A percentile compares a stretch with the other conserved stretches of the same genome.
phyloP scores from a whole-genome alignment of 2,113 vertebrate genomes.

The Tychaedon coryphoeus region DNA sequence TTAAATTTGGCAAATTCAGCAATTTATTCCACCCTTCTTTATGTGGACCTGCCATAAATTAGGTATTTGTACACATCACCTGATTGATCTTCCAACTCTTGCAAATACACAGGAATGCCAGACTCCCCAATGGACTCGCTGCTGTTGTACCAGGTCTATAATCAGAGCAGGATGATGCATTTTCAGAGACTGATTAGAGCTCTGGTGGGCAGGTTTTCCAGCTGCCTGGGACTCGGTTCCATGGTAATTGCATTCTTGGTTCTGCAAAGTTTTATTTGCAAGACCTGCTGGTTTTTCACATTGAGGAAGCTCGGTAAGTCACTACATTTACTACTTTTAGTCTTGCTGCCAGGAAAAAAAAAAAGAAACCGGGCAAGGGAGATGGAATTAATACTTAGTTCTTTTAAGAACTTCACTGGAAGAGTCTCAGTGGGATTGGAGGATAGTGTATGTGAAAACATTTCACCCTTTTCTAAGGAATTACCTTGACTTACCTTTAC shows the following conservation, averaged over 20 bases:
- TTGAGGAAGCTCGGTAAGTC: conserved; percentile 51
- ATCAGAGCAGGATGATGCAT: background rate
- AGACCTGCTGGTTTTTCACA: background rate
- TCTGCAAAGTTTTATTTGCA: conserved; percentile 18
- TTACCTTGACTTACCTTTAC: conserved; percentile 23
- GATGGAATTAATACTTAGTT: background rate
- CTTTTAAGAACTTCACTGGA: conserved; percentile 34
- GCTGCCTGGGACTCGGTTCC: background rate
- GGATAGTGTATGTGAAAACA: background rate
- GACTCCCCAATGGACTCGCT: background rate
- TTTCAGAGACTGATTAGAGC: background rate
- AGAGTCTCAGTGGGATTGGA: conserved; percentile 2
- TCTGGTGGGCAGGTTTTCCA: conserved; percentile 26
- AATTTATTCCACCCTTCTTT: background rate
- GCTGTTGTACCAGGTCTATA: background rate
- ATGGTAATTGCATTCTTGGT: background rate
- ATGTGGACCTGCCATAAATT: background rate
- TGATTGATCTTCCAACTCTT: background rate
- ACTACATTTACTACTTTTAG: conserved; percentile 40
- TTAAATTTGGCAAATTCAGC: conserved; percentile 32
- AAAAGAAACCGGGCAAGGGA: background rate
- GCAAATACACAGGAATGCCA: background rate
- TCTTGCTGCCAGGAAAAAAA: conserved; percentile 28
- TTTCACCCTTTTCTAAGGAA: background rate
- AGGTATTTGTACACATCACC: background rate